Percentiles rank a stretch among this genome's conserved stretches.
phyloP scores from a whole-genome alignment of 2,888 invertebrate species.

The Callyntrura sp. region DNA sequence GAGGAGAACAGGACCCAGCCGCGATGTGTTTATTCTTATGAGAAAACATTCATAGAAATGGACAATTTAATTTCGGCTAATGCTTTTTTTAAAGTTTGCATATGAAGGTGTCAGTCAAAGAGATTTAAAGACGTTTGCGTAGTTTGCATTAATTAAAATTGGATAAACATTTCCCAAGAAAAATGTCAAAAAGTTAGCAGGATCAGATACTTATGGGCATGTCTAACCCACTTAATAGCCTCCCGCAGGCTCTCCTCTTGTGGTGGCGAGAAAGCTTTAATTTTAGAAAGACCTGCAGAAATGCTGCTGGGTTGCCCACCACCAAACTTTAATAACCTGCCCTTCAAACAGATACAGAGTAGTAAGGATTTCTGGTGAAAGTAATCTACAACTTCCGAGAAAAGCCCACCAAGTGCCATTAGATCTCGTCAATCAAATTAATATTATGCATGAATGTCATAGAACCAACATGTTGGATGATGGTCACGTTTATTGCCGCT shows the following conservation, averaged over 20 bases:
- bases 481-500: not conserved
- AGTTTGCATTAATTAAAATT: not conserved
- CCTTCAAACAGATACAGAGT: not conserved
- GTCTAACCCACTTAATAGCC: constrained; percentile 13
- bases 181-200: constrained; percentile 8
- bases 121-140: not conserved
- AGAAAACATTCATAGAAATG: constrained; percentile 49
- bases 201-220: constrained; percentile 17
- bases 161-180: constrained; percentile 16
- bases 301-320: not conserved
- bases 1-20: not conserved
- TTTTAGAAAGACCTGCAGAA: constrained; percentile 4
- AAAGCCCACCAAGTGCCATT: not conserved
- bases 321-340: constrained; percentile 10
- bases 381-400: constrained; percentile 1
- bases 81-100: not conserved
- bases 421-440: not conserved
- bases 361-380: constrained; percentile 39
- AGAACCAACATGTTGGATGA: not conserved
- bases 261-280: not conserved
- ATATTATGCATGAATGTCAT: not conserved
- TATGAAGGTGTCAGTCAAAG: not conserved
- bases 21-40: constrained; percentile 16
- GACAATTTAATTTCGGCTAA: not conserved
- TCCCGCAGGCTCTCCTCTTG: no score